A percentile compares a stretch with the other conserved stretches of the same genome.
Conservation (phyloP, 2,113 vertebrate species). For the Steatornis caripensis region DNA sequence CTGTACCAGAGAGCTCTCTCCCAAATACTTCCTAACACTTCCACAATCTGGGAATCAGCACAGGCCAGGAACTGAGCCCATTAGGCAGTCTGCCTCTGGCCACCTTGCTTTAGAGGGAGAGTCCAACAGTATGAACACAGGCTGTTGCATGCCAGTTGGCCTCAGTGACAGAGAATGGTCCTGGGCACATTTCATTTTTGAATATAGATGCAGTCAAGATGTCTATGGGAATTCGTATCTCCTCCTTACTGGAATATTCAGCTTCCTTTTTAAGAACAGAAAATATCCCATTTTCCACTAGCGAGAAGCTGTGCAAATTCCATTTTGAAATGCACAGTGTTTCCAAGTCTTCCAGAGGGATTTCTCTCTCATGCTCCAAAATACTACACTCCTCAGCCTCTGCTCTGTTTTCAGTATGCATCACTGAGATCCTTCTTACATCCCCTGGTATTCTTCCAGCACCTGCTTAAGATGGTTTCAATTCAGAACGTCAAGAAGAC, state of each 20-base stretch:
- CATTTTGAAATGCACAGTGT: neutral
- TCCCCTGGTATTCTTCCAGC: neutral
- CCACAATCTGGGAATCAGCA: neutral
- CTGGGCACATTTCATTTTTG: neutral
- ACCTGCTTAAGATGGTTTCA: neutral
- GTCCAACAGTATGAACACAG: neutral
- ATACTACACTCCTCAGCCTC: neutral
- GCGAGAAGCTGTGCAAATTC: neutral
- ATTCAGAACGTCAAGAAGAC: neutral
- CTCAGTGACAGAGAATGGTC: neutral
- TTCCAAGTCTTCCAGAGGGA: neutral
- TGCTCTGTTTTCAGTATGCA: neutral
- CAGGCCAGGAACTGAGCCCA: neutral
- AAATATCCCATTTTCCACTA: neutral
- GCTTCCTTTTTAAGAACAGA: constrained; percentile 33
- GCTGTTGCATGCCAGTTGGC: neutral
- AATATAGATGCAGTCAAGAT: constrained; percentile 29
- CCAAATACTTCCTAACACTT: neutral
- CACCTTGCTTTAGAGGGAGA: neutral
- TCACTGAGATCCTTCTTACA: neutral
- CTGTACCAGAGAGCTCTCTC: neutral
- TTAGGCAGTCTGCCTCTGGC: neutral
- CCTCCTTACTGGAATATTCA: neutral
- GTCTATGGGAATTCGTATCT: neutral
- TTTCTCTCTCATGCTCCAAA: neutral